Conservation (phyloP, 2,797 vertebrate genomes). For the Picus viridis region DNA sequence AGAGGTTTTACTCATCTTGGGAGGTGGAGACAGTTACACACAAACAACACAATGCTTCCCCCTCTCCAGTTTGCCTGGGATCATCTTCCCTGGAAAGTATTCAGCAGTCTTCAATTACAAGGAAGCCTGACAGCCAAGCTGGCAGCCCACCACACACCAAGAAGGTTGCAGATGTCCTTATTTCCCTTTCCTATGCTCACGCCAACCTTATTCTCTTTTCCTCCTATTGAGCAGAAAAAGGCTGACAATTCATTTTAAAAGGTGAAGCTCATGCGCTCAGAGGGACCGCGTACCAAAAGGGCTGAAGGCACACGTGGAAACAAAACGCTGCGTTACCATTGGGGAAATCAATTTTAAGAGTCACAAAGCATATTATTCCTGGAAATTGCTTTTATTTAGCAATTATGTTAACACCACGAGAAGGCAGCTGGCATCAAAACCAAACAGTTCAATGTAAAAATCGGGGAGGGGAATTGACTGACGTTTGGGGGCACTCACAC, state of each 20-base stretch:
- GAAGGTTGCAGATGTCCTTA: neutral
- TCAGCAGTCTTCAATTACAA: neutral
- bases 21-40: too few species aligned
- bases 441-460: conserved; percentile 56
- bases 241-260: neutral
- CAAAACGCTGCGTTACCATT: neutral
- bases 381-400: conserved; percentile 73
- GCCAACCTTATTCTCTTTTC: neutral
- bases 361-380: conserved; percentile 60
- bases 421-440: conserved; percentile 61
- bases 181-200: neutral
- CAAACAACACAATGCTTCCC: neutral
- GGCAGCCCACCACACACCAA: neutral
- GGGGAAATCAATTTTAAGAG: conserved; percentile 63
- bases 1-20: fast-evolving
- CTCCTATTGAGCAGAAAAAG: neutral
- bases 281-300: neutral
- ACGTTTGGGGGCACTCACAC: conserved; percentile 46
- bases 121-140: neutral
- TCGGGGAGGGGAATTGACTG: conserved; percentile 7
- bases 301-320: neutral
- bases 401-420: conserved; percentile 48
- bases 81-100: neutral
- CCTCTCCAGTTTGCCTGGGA: fast-evolving
- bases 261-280: neutral